phyloP scores from a whole-genome alignment of 2,797 vertebrate species.

The Enteromius unitaeniatus region DNA sequence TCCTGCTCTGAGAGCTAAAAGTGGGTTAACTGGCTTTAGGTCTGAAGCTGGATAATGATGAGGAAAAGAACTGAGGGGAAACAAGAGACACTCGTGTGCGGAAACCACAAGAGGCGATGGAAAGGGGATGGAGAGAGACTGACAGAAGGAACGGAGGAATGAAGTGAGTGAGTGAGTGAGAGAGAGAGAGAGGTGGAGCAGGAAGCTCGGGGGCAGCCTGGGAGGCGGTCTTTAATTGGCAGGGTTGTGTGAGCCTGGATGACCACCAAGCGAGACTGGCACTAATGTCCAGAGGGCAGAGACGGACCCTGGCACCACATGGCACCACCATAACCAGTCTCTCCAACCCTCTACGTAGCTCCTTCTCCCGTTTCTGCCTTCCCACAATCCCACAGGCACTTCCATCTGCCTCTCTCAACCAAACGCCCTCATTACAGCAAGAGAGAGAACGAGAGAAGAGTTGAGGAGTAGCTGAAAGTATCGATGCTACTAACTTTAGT shows the following conservation, averaged over 20 bases:
- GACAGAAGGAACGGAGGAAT: constrained; percentile 18
- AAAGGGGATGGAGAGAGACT: constrained; percentile 26
- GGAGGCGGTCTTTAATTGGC: constrained; percentile 80
- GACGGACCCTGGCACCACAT: constrained; percentile 73
- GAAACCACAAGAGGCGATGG: constrained; percentile 35
- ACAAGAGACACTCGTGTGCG: constrained; percentile 35
- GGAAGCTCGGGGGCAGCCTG: constrained; percentile 72
- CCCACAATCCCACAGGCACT: constrained; percentile 75
- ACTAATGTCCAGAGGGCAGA: constrained; percentile 73
- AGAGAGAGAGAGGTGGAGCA: constrained; percentile 54
- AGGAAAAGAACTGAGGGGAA: constrained; percentile 40
- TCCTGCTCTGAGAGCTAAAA: constrained; percentile 47
- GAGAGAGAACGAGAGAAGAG: constrained; percentile 20
- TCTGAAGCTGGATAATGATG: constrained; percentile 47
- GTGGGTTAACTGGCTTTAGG: constrained; percentile 54
- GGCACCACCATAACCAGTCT: constrained; percentile 63
- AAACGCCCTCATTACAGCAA: constrained; percentile 72
- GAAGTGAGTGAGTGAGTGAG: background rate
- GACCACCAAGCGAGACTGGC: constrained; percentile 73
- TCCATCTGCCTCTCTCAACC: constrained; percentile 74
- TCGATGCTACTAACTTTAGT: background rate
- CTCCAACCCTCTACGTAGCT: constrained; percentile 51
- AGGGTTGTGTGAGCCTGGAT: constrained; percentile 74
- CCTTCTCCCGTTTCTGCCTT: constrained; percentile 66
- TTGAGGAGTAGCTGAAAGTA: background rate